These are phyloP conservation scores for Gastrophryne carolinensis DNA, from an alignment of 2,797 vertebrate genomes.

Conservation along the genomic window DNA sequence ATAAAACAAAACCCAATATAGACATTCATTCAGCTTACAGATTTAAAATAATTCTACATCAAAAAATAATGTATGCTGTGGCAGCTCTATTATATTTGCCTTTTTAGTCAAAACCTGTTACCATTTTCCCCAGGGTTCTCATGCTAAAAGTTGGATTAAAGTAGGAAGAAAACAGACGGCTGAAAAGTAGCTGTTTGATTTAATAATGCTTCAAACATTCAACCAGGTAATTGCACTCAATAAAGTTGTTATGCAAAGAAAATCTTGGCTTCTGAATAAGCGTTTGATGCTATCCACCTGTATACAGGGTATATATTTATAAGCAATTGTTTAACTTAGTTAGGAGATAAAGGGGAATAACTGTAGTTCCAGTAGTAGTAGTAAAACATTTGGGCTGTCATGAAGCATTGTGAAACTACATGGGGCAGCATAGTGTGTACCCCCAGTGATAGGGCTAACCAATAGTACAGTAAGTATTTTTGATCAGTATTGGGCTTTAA, in stretches of 20 bases:
- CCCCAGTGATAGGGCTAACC: too few species aligned
- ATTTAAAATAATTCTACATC: slow-evolving; percentile 36
- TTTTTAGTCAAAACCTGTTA: slow-evolving; percentile 12
- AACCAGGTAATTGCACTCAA: background rate
- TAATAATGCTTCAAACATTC: slow-evolving; percentile 5
- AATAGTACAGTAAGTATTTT: too few species aligned
- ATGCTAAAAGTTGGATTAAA: slow-evolving; percentile 7
- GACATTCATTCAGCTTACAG: slow-evolving; percentile 20
- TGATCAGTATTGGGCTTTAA: too few species aligned
- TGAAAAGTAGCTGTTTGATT: slow-evolving; percentile 21
- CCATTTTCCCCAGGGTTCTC: slow-evolving; percentile 9
- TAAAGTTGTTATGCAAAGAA: background rate
- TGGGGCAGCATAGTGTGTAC: too few species aligned
- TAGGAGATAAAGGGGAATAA: too few species aligned
- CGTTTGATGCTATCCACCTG: too few species aligned
- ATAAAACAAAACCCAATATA: slow-evolving; percentile 8
- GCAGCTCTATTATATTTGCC: slow-evolving; percentile 35
- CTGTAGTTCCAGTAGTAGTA: too few species aligned
- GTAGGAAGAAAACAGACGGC: slow-evolving; percentile 6
- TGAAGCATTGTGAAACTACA: too few species aligned
- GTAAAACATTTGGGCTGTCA: too few species aligned
- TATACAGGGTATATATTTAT: too few species aligned
- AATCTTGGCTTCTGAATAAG: too few species aligned
- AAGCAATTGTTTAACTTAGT: too few species aligned
- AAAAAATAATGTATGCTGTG: slow-evolving; percentile 19